A percentile compares a stretch with the other conserved stretches of the same genome.
Conservation (phyloP, 2,113 vertebrate species). For the Aptenodytes forsteri region DNA sequence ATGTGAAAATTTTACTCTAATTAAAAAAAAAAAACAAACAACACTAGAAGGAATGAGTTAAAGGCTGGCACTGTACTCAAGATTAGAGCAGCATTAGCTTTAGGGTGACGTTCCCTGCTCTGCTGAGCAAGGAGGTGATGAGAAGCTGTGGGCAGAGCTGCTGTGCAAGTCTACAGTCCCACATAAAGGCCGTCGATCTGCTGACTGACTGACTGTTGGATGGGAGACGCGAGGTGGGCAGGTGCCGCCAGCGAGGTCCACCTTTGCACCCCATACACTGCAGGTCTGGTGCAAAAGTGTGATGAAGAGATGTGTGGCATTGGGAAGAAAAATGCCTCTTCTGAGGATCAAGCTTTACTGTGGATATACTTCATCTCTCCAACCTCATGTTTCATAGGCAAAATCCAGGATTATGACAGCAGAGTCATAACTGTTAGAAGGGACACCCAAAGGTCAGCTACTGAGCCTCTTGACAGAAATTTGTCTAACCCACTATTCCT, state of each 20-base stretch:
- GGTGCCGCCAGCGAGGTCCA: accelerated
- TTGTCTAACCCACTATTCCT: background rate
- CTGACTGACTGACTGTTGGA: background rate
- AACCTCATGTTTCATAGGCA: background rate
- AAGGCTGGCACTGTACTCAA: background rate
- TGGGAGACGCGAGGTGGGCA: accelerated
- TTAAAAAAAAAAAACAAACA: background rate
- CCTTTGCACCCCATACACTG: accelerated
- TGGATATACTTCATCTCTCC: background rate
- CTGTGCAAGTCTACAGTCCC: too few species aligned
- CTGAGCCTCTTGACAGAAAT: background rate
- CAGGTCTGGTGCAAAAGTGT: background rate
- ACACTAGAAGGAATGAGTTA: background rate
- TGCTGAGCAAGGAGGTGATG: background rate
- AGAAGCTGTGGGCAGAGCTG: background rate
- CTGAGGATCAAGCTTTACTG: background rate
- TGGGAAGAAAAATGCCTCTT: background rate
- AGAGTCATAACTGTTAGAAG: background rate
- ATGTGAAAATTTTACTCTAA: background rate
- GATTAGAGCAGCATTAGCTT: background rate
- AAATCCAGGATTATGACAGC: background rate
- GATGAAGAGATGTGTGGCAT: too few species aligned
- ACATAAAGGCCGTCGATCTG: background rate
- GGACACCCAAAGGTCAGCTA: background rate
- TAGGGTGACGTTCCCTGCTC: background rate